phyloP scores from a whole-genome alignment of 2,797 vertebrate species.

The Acanthis flammea region DNA sequence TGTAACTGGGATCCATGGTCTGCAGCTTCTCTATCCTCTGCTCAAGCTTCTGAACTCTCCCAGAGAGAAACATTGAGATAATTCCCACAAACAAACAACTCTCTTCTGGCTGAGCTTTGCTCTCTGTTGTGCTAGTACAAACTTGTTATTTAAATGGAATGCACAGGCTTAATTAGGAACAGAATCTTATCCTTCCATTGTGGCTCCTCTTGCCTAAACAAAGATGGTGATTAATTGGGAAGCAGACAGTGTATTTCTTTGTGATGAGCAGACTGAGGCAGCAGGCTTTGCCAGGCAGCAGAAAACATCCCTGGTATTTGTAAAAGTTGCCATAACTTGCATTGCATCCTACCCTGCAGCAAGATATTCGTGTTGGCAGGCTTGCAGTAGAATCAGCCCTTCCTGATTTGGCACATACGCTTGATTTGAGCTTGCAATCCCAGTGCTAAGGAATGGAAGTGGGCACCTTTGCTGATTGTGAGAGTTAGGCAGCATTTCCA shows the following conservation, averaged over 20 bases:
- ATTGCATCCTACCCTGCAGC: constrained; percentile 3
- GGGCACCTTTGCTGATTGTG: not conserved
- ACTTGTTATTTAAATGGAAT: constrained; percentile 60
- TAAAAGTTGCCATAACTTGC: constrained; percentile 40
- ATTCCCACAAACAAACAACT: constrained; percentile 59
- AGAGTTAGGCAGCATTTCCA: not conserved
- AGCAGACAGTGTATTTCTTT: constrained; percentile 48
- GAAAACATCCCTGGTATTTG: constrained; percentile 49
- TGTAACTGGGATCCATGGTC: not conserved
- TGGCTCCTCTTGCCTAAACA: constrained; percentile 58
- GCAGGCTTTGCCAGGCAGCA: constrained; percentile 14
- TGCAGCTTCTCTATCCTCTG: not conserved
- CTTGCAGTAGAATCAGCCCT: not conserved
- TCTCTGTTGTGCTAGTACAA: constrained; percentile 45
- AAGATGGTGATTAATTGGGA: constrained; percentile 52
- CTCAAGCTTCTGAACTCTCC: constrained; percentile 39
- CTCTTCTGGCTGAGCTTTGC: constrained; percentile 25
- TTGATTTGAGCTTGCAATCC: not conserved
- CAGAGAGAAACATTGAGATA: constrained; percentile 44
- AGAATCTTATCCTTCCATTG: constrained; percentile 53
- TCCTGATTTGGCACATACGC: not conserved
- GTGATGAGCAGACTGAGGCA: constrained; percentile 38
- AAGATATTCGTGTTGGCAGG: not conserved
- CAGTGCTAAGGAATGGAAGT: not conserved
- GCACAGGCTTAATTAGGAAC: constrained; percentile 54